Base-by-base conservation (phyloP, 2,113 vertebrate species). In the Triplophysa dalaica region DNA sequence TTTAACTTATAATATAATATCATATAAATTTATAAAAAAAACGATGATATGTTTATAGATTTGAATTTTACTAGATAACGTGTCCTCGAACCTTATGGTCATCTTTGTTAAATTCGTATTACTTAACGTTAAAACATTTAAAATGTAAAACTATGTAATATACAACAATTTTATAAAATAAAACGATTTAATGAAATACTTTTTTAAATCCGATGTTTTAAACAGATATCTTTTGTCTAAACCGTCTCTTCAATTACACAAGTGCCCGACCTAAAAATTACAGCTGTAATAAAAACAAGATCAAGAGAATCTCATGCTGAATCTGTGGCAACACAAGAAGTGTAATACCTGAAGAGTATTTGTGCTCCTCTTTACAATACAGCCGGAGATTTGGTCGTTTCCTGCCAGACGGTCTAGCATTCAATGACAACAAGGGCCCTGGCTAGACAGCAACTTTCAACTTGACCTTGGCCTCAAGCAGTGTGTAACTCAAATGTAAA, bases 381-480 rank as follows among this genome's bases (percentile, higher is more conserved):
- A 60, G 60, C 26, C 41, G n/a, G 68, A 84, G 77, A 84, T 84
- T 81, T 84, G 70, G 65, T 85, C 83, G 86, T 81, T 89, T 88
- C 87, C 85, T 82, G 82, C 72, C 84, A 79, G 84, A 84, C 87
- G 80, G 87, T 78, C 33, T 43, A 81, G 68, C 83, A 72, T 84
- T 90, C 90, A 91, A 86, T 83, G 89, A 89, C 90, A 88, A 82
- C 86, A 88, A 92, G 86, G 88, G 87, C 82, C 82, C 88, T 91
- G 94, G 93, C 91, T 89, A 92, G 94, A 91, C 93, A 88, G 87
- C 88, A 93, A 83, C 94, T 95, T 98, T 98, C 94, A 97, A 95
- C 97, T 99, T 99, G 97, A 99, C 97, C 96, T 98, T 98, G 97
- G 95, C 95, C 95, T 95, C 93, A 84, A 91, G 92, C 90, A 90